phyloP scores from a whole-genome alignment of 1,140 invertebrate genomes.

The Brachionus manjavacas region DNA sequence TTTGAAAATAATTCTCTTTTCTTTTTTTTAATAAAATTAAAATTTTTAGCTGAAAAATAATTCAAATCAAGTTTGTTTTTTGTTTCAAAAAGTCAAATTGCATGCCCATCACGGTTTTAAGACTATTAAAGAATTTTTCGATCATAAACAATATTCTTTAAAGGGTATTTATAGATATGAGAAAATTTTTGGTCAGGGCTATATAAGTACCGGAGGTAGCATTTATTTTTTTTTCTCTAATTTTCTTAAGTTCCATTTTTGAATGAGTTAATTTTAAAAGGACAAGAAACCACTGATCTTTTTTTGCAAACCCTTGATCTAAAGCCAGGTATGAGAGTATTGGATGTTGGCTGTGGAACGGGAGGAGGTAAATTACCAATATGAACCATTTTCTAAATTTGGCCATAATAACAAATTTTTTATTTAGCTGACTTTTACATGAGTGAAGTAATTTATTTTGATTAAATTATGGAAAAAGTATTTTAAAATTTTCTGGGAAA shows the following conservation, averaged over 20 bases:
- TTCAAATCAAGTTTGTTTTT: constrained; percentile 40
- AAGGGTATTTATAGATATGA: constrained; percentile 63
- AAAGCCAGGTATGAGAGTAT: constrained; percentile 49
- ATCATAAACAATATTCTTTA: constrained; percentile 63
- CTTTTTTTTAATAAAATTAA: not conserved
- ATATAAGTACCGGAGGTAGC: constrained; percentile 62
- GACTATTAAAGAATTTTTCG: constrained; percentile 62
- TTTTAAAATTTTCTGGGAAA: not conserved
- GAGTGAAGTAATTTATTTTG: constrained; percentile 32
- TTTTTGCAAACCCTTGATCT: constrained; percentile 15
- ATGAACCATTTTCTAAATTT: not conserved
- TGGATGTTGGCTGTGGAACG: constrained; percentile 65
- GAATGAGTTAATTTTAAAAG: constrained; percentile 57
- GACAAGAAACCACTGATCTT: constrained; percentile 12
- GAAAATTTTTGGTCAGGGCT: constrained; percentile 63
- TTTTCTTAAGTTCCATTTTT: constrained; percentile 55
- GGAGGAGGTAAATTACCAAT: constrained; percentile 59
- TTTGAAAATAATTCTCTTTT: not conserved
- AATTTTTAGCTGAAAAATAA: constrained; percentile 31
- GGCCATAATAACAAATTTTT: not conserved
- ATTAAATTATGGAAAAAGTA: not conserved
- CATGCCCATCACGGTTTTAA: constrained; percentile 41
- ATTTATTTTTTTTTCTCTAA: constrained; percentile 49
- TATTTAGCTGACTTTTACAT: constrained; percentile 31
- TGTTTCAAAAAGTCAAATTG: constrained; percentile 40